Conservation (phyloP, 2,113 vertebrate species). For the Galeopterus variegatus region DNA sequence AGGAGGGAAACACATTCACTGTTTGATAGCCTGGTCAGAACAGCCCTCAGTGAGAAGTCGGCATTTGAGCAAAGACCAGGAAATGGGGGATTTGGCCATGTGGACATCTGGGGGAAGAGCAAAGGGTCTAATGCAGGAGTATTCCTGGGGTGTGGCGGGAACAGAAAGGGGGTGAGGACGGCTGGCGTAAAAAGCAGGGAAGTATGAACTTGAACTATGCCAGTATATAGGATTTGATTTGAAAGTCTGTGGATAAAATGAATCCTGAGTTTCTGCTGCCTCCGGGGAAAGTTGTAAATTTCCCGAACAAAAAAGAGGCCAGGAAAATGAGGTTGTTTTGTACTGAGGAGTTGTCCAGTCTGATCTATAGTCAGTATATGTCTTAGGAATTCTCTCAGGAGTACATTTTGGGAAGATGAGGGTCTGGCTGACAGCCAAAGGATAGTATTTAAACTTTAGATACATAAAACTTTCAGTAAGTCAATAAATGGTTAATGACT, state of each 20-base stretch:
- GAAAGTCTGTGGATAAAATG: background rate
- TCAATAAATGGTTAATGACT: slow-evolving; percentile 51
- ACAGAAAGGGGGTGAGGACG: background rate
- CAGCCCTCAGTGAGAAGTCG: background rate
- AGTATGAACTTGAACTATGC: background rate
- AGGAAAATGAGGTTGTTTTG: slow-evolving; percentile 10
- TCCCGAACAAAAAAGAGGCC: background rate
- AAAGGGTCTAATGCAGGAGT: background rate
- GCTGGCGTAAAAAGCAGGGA: background rate
- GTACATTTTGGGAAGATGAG: background rate
- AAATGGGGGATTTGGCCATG: background rate
- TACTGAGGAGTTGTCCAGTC: background rate
- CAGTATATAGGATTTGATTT: background rate
- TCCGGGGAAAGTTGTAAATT: background rate
- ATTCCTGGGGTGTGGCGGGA: background rate
- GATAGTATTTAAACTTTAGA: slow-evolving; percentile 58
- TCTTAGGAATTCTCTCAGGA: slow-evolving; percentile 1
- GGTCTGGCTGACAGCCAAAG: background rate
- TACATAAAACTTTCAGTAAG: slow-evolving; percentile 39
- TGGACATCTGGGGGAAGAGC: background rate
- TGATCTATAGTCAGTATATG: background rate
- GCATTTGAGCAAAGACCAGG: background rate
- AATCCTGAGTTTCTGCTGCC: background rate
- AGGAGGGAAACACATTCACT: background rate
- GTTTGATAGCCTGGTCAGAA: background rate